Conservation (phyloP, 1,140 invertebrate species). For the Cherax destructor region DNA sequence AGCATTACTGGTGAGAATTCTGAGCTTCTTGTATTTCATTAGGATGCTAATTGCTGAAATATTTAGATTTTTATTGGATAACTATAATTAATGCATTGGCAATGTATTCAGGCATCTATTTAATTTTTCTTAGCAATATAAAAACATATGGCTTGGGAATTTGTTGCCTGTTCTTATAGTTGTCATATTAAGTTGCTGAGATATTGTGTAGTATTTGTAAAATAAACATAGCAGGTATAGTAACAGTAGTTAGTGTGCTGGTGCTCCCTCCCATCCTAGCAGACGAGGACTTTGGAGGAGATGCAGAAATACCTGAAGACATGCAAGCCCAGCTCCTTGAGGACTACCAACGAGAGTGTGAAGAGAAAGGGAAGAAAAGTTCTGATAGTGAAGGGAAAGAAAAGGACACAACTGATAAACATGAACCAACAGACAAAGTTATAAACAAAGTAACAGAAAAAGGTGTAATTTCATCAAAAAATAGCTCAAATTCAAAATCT, state of each 20-base stretch:
- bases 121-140: neutral
- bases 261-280: slow-evolving; percentile 35
- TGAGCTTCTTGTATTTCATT: neutral
- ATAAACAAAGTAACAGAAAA: neutral
- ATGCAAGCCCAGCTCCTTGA: slow-evolving; percentile 53
- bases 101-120: neutral
- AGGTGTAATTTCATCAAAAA: slow-evolving; percentile 22
- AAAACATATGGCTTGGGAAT: neutral
- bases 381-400: slow-evolving; percentile 6
- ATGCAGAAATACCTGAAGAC: slow-evolving; percentile 63
- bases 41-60: neutral
- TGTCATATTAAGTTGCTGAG: neutral
- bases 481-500: slow-evolving; percentile 20
- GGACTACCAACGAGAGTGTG: slow-evolving; percentile 61
- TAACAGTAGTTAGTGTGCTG: slow-evolving; percentile 53
- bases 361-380: slow-evolving; percentile 40
- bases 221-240: slow-evolving; percentile 9
- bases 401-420: slow-evolving; percentile 18
- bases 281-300: slow-evolving; percentile 66
- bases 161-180: neutral
- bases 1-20: no score
- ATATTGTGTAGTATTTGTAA: slow-evolving; percentile 18
- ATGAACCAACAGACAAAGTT: slow-evolving; percentile 21
- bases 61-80: neutral
- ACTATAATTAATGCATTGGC: neutral